Evolutionary conservation across 2,888 invertebrate species (phyloP).

Genomic region (Zonitis immaculata): DNA sequence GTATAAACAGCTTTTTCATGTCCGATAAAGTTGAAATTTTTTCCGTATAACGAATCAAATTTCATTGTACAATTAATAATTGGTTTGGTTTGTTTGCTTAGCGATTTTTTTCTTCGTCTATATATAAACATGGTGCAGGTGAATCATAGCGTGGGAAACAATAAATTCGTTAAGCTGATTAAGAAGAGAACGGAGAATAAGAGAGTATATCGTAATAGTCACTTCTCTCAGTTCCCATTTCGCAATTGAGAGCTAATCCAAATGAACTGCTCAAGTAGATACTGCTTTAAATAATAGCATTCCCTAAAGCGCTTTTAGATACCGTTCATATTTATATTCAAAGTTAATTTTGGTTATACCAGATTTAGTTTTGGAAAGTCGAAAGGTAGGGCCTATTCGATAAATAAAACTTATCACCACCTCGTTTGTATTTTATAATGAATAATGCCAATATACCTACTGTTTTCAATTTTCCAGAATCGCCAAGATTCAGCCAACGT

Average conservation of each 20-base stretch:
- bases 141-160: slow-evolving; percentile 35
- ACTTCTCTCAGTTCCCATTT: slow-evolving; percentile 24
- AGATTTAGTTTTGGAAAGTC: slow-evolving; percentile 29
- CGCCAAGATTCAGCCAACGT: slow-evolving; percentile 76
- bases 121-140: slow-evolving; percentile 13
- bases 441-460: no score
- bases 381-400: not conserved
- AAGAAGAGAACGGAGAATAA: slow-evolving; percentile 21
- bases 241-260: slow-evolving; percentile 38
- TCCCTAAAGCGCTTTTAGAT: slow-evolving; percentile 32
- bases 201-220: slow-evolving; percentile 26
- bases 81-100: slow-evolving; percentile 13
- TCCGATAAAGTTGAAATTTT: not conserved
- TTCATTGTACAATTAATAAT: slow-evolving; percentile 8
- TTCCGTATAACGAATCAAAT: not conserved
- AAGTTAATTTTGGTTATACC: slow-evolving; percentile 33
- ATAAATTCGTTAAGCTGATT: slow-evolving; percentile 40
- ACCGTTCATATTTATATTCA: slow-evolving; percentile 35
- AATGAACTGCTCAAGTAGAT: slow-evolving; percentile 37
- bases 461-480: slow-evolving; percentile 59
- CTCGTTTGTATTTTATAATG: no score
- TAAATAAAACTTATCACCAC: no score
- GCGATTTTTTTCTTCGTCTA: slow-evolving; percentile 6
- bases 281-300: slow-evolving; percentile 36
- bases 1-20: not conserved